A percentile compares a stretch with the other conserved stretches of the same genome.
These are phyloP conservation scores for Cebidichthys violaceus DNA, from an alignment of 2,113 vertebrate genomes.

Conservation along the genomic window DNA sequence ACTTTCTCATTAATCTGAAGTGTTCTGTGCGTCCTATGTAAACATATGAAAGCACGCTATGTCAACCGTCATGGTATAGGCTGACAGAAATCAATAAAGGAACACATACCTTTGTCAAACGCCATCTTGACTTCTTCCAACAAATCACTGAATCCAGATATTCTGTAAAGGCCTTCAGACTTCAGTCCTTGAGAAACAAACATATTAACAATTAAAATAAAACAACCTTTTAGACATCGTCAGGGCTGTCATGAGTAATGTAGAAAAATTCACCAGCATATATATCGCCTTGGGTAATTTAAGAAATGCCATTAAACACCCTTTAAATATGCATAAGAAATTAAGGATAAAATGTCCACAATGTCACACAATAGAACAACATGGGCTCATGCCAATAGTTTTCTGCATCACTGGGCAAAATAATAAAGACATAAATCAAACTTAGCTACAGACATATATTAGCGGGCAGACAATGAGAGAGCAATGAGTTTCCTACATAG, in stretches of 20 bases:
- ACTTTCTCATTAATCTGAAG: slow-evolving; percentile 67
- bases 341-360: slow-evolving; percentile 60
- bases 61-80: background rate
- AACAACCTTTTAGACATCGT: slow-evolving; percentile 45
- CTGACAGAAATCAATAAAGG: slow-evolving; percentile 43
- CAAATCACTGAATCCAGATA: slow-evolving; percentile 80
- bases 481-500: slow-evolving; percentile 58
- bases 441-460: slow-evolving; percentile 66
- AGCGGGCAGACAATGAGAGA: slow-evolving; percentile 68
- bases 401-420: slow-evolving; percentile 74
- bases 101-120: slow-evolving; percentile 76
- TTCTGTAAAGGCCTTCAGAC: slow-evolving; percentile 80
- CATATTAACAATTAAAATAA: slow-evolving; percentile 15
- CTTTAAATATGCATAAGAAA: slow-evolving; percentile 69
- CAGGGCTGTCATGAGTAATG: slow-evolving; percentile 38
- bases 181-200: slow-evolving; percentile 73
- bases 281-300: slow-evolving; percentile 45
- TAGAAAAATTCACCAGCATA: slow-evolving; percentile 40
- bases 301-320: slow-evolving; percentile 56
- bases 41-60: slow-evolving; percentile 31
- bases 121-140: slow-evolving; percentile 79
- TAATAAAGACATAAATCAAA: slow-evolving; percentile 83
- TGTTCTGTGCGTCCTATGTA: slow-evolving; percentile 18
- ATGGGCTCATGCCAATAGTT: slow-evolving; percentile 67
- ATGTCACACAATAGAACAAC: slow-evolving; percentile 60